Evolutionary conservation across 2,888 invertebrate genomes (phyloP).

Genomic region (Tenthredo notha): DNA sequence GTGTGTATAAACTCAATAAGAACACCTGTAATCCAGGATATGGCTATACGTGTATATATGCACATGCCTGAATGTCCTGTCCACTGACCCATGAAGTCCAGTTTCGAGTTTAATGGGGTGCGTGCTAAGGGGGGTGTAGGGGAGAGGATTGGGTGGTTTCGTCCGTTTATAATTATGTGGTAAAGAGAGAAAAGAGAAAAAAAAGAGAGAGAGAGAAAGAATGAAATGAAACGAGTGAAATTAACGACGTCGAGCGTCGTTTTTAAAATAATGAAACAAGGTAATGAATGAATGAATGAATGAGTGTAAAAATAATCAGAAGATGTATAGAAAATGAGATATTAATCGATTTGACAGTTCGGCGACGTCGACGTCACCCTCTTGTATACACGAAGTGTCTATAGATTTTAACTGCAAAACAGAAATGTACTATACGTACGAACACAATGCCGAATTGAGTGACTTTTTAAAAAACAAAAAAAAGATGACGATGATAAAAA

Average conservation of each 20-base stretch:
- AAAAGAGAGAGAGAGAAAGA: neutral
- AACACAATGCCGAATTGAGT: no score
- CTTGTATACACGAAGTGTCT: no score
- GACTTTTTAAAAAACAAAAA: slow-evolving; percentile 51
- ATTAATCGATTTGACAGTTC: no score
- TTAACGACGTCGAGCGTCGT: no score
- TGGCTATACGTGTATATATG: neutral
- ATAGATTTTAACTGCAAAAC: no score
- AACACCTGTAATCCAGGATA: slow-evolving; percentile 4
- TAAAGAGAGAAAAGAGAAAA: neutral
- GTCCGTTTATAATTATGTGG: slow-evolving; percentile 8
- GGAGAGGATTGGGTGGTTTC: neutral
- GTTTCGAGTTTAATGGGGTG: neutral
- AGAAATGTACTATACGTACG: no score
- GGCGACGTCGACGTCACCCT: no score
- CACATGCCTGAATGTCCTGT: neutral
- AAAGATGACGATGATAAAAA: slow-evolving; percentile 59
- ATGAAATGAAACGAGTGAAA: no score
- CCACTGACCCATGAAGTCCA: neutral
- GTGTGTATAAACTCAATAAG: neutral
- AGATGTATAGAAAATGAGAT: no score
- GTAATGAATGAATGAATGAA: neutral
- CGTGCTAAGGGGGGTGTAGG: neutral
- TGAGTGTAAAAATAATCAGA: no score
- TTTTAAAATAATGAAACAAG: neutral